A percentile compares a stretch with the other conserved stretches of the same genome.
These are phyloP conservation scores for Orchesella cincta DNA, from an alignment of 1,140 invertebrate species.

Conservation along the genomic window DNA sequence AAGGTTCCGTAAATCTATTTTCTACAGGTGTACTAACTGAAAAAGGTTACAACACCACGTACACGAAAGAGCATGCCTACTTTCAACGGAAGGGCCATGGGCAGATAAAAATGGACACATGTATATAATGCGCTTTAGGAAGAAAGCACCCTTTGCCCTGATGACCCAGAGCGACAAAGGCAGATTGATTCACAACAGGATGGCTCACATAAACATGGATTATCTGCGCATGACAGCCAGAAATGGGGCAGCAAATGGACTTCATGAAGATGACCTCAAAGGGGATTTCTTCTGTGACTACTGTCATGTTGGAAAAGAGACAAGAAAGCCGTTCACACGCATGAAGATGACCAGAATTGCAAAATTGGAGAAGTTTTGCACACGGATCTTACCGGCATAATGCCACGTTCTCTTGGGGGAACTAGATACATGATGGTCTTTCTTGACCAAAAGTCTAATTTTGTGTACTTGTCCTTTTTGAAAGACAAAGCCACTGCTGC, in stretches of 20 bases:
- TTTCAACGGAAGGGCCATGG: neutral
- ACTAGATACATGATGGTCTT: constrained; percentile 55
- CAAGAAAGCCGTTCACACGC: neutral
- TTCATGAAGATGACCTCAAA: neutral
- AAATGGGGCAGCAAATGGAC: neutral
- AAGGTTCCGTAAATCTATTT: constrained; percentile 21
- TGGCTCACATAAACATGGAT: constrained; percentile 18
- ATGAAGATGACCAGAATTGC: neutral
- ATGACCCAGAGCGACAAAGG: neutral
- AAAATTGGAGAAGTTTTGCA: constrained; percentile 52
- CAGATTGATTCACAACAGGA: neutral
- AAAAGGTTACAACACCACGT: neutral
- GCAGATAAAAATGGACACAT: neutral
- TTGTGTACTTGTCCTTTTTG: constrained; percentile 47
- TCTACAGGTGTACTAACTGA: neutral
- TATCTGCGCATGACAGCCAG: neutral
- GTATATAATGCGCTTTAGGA: constrained; percentile 17
- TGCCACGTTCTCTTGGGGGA: constrained; percentile 52
- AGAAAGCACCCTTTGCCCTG: neutral
- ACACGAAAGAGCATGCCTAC: neutral
- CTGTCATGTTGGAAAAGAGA: neutral
- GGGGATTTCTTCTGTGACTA: neutral
- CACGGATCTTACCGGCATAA: constrained; percentile 55
- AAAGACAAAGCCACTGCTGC: constrained; percentile 47
- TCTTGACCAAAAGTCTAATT: constrained; percentile 55